Evolutionary conservation across 2,888 invertebrate species (phyloP).

Genomic region (Ariolimax columbianus): DNA sequence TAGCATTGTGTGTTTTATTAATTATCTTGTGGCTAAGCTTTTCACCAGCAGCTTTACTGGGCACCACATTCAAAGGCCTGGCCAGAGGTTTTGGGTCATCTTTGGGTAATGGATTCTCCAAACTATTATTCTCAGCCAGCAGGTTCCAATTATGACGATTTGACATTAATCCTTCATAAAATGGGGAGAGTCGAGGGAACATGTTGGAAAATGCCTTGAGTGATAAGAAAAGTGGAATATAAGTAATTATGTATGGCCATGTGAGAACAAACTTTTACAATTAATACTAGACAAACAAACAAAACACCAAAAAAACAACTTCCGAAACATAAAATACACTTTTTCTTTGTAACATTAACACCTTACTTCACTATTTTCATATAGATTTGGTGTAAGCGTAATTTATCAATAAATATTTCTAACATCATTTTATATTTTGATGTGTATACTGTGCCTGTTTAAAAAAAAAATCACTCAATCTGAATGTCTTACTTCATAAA

Average conservation of each 20-base stretch:
- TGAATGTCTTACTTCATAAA: too few relatives aligned
- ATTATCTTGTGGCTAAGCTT: conserved; percentile 9
- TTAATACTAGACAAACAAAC: not conserved
- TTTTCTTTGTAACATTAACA: not conserved
- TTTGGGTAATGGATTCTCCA: not conserved
- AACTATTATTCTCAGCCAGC: conserved; percentile 23
- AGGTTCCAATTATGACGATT: conserved; percentile 42
- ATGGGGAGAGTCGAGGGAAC: conserved; percentile 36
- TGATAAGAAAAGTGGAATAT: conserved; percentile 21
- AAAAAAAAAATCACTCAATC: too few relatives aligned
- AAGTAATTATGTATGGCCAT: not conserved
- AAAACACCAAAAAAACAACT: not conserved
- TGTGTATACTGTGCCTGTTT: too few relatives aligned
- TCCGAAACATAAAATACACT: too few relatives aligned
- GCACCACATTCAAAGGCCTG: not conserved
- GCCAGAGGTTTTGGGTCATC: conserved; percentile 3
- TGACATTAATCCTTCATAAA: conserved; percentile 37
- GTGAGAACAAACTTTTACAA: not conserved
- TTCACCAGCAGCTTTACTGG: not conserved
- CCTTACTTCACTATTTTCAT: not conserved
- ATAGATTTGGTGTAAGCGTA: not conserved
- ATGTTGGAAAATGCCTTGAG: conserved; percentile 43
- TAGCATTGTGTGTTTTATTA: conserved; percentile 1
- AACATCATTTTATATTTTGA: too few relatives aligned
- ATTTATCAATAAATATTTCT: not conserved